Base-by-base conservation (phyloP, 2,113 vertebrate species). In the Megaceryle maxima region DNA sequence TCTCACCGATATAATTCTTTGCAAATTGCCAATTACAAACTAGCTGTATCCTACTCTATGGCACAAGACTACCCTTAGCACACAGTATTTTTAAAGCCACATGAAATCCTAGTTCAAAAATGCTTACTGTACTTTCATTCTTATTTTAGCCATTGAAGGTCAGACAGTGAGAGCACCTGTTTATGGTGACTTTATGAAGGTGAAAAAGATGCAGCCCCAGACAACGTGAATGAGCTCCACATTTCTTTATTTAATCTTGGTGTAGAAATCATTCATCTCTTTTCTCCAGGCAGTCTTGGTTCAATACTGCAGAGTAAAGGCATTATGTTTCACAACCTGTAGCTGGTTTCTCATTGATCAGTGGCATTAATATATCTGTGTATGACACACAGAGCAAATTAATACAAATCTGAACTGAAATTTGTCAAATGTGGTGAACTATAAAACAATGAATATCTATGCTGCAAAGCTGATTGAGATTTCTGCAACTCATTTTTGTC, bases 311-410 rank as follows among this genome's bases (percentile, higher is more conserved):
- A 77, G 43, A 56, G 17, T 63, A 41, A 84, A 94, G 57, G 48
- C n/a, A 72, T 93, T 91, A 80, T 94, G 53, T 88, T 92, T 95
- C 76, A 48, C 63, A 87, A 59, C 51, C 77, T 93, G 85, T 72
- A 80, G 25, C 31, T 91, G 35, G 28, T 90, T 97, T 73, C 68
- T 92, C 60, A 87, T 67, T 94, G 84, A 97, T 93, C 93, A 94
- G 20, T 87, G 81, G 60, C 70, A 43, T 83, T 68, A 94, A 87
- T 89, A 74, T 69, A 95, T 64, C 83, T 92, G 9, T 53, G 29
- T 70, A 69, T 85, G 94, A 66, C 56, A 86, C 37, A 94, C 11
- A 77, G 3, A 94, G 55, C 28, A 90, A 95, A 97, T 88, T 73
- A 94, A 92, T 79, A 94, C 31, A 86, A 94, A 94, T 93, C 91